Conservation (phyloP, 2,113 vertebrate species). For the Microcebus griseorufus region DNA sequence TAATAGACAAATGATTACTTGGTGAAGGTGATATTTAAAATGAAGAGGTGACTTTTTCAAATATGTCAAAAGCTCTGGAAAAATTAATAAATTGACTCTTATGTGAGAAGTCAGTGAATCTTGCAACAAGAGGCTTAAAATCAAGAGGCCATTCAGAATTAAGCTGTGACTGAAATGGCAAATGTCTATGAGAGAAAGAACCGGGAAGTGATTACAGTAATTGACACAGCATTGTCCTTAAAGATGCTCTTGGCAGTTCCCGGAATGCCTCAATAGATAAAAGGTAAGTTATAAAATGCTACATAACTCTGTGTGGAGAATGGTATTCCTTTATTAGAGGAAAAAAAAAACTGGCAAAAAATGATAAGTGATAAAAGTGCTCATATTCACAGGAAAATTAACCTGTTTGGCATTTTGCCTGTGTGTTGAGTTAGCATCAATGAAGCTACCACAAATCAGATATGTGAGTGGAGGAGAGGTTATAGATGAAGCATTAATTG, state of each 20-base stretch:
- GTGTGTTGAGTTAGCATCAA: not conserved
- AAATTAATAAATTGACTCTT: slow-evolving; percentile 52
- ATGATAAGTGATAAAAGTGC: not conserved
- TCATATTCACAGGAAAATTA: slow-evolving; percentile 37
- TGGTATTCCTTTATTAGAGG: not conserved
- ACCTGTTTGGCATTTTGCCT: not conserved
- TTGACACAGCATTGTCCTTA: slow-evolving; percentile 12
- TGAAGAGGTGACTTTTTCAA: slow-evolving; percentile 1
- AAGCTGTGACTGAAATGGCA: slow-evolving; percentile 36
- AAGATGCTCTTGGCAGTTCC: not conserved
- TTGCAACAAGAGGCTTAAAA: slow-evolving; percentile 42
- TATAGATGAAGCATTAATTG: slow-evolving; percentile 22
- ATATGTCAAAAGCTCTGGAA: not conserved
- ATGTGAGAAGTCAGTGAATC: not conserved
- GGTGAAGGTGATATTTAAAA: not conserved
- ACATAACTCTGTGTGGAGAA: not conserved
- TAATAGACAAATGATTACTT: not conserved
- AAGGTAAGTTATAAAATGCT: slow-evolving; percentile 16
- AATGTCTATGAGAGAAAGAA: slow-evolving; percentile 6
- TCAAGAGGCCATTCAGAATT: slow-evolving; percentile 60
- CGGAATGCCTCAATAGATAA: slow-evolving; percentile 23
- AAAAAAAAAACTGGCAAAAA: not conserved
- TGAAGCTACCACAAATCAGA: not conserved
- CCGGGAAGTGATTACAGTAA: not conserved
- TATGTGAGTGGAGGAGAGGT: not conserved